Evolutionary conservation across 2,113 vertebrate genomes (phyloP), one percentile per base, ranked within the genome.

Genomic region (Bolborhynchus lineola): DNA sequence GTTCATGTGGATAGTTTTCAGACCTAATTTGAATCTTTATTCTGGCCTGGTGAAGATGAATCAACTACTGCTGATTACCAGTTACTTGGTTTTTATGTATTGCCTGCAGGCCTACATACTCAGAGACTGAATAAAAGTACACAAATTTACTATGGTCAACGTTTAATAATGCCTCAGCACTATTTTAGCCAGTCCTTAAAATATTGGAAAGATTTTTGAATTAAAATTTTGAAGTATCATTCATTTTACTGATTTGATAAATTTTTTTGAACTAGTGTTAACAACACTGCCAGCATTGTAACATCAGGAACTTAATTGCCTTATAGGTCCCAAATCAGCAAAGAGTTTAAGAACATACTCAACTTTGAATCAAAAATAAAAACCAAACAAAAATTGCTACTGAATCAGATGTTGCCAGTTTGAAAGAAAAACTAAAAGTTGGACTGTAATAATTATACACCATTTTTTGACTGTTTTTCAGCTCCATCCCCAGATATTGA

Each of bases 1-100:
- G n/a, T 18, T 26, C 9, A 15, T 4, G 6, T 0, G 2, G 69
- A 23, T 2, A n/a, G 20, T 5, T 62, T 35, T 42, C 4, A 1
- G 23, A 39, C 41, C 16, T 47, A 65, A 62, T 29, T 3, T 24
- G 25, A 69, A 64, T 62, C 28, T 79, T 78, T 41, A 20, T 44
- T 65, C 67, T 70, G n/a, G 52, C 26, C 18, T 37, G 21, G 11
- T 31, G 20, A 91, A 76, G 47, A 63, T 24, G 53, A 74, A 3
- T 21, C 37, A 88, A 26, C 37, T 68, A 6, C 2, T 88, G 60
- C 16, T 59, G 33, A 68, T 41, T n/a, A 39, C 25, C 44, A 76
- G 33, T 37, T 29, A 35, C 42, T 39, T 7, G 21, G 29, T 86
- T 57, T 47, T 47, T 47, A 23, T 24, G 20, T 29, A 15, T 31